Evolutionary conservation across 2,888 invertebrate genomes (phyloP).

Genomic region (Stomorhina lunata): DNA sequence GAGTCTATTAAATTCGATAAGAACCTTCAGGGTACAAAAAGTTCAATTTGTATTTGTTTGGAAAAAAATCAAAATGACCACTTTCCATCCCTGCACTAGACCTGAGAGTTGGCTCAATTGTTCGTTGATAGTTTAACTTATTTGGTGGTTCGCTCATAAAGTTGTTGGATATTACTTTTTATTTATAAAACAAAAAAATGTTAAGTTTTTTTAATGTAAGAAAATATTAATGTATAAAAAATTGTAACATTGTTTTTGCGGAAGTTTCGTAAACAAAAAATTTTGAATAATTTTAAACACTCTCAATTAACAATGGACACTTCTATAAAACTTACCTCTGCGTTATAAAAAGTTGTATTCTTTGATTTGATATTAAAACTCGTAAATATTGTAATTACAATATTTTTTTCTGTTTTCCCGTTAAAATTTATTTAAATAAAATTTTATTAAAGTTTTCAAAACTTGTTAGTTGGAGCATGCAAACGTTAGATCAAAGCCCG

Average conservation of each 20-base stretch:
- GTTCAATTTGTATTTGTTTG: too few relatives aligned
- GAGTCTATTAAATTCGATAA: too few relatives aligned
- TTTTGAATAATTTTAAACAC: not conserved
- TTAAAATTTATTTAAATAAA: not conserved
- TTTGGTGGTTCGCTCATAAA: not conserved
- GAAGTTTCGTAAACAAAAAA: conserved; percentile 52
- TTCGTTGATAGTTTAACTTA: conserved; percentile 2
- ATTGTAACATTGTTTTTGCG: conserved; percentile 52
- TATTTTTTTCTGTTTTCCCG: not conserved
- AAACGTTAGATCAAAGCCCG: too few relatives aligned
- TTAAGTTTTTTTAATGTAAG: conserved; percentile 16
- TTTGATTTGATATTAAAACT: not conserved
- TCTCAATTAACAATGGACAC: not conserved
- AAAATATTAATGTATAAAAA: conserved; percentile 26
- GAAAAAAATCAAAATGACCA: too few relatives aligned
- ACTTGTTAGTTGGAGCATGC: too few relatives aligned
- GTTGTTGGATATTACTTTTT: too few relatives aligned
- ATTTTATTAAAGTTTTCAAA: not conserved
- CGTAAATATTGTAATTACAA: not conserved
- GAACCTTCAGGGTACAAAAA: too few relatives aligned
- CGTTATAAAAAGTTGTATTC: not conserved
- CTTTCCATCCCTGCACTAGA: too few relatives aligned
- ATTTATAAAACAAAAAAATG: conserved; percentile 16
- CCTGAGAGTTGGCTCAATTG: not conserved
- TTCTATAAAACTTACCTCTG: conserved; percentile 43